These are phyloP conservation scores for Crotalus helleri DNA, from an alignment of 2,113 vertebrate genomes.

Conservation along the genomic window DNA sequence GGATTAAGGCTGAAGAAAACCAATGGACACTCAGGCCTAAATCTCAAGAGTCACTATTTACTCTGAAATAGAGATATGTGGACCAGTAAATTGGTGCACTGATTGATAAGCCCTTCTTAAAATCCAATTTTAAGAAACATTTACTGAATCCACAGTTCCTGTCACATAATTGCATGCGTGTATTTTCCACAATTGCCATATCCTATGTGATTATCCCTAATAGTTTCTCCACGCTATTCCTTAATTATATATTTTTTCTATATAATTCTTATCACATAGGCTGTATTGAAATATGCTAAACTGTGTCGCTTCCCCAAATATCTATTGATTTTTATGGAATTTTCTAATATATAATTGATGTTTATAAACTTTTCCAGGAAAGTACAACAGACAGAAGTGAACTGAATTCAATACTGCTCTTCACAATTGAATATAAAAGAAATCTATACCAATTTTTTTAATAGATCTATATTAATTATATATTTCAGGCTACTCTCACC, in stretches of 20 bases:
- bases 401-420: neutral
- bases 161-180: neutral
- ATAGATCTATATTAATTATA: neutral
- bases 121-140: neutral
- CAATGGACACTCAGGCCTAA: neutral
- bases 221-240: neutral
- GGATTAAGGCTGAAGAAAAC: neutral
- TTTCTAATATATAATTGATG: neutral
- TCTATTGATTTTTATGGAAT: neutral
- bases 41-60: neutral
- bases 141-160: neutral
- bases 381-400: neutral
- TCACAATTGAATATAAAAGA: neutral
- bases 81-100: neutral
- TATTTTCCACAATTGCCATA: neutral
- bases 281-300: neutral
- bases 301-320: neutral
- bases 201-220: neutral
- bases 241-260: neutral
- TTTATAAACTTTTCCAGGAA: neutral
- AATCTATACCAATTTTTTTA: neutral
- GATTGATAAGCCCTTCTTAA: neutral
- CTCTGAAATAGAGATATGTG: neutral
- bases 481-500: neutral
- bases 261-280: neutral